phyloP scores from a whole-genome alignment of 2,113 vertebrate species.

The Vulpes lagopus region DNA sequence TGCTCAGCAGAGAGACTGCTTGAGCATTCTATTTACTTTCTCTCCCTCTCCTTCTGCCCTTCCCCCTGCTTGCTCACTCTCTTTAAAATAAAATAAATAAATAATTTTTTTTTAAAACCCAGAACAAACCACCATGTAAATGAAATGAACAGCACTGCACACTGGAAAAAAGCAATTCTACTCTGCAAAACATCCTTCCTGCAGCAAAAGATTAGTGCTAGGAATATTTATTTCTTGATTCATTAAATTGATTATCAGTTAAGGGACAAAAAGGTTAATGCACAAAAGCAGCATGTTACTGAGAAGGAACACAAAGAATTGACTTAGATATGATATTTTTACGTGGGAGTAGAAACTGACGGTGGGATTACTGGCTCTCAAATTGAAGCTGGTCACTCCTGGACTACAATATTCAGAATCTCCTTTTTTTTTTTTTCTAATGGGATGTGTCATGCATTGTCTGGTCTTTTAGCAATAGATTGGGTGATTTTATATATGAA shows the following conservation, averaged over 20 bases:
- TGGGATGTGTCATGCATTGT: not conserved
- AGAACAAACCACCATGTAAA: not conserved
- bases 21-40: not conserved
- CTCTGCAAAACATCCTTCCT: slow-evolving; percentile 1
- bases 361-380: not conserved
- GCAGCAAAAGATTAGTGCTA: not conserved
- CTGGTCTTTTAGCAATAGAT: not conserved
- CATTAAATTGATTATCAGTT: not conserved
- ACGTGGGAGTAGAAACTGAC: not conserved
- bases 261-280: not conserved
- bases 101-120: not conserved
- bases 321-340: not conserved
- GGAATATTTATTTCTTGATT: not conserved
- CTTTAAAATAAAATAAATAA: not conserved
- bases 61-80: not conserved
- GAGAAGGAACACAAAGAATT: not conserved
- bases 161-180: not conserved
- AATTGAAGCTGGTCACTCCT: not conserved
- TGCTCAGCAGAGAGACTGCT: not conserved
- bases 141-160: not conserved
- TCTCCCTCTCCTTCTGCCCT: not conserved
- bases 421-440: not conserved
- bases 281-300: not conserved
- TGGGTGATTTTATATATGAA: not conserved
- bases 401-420: not conserved